phyloP scores from a whole-genome alignment of 2,888 invertebrate genomes.

The Diarsia rubi region DNA sequence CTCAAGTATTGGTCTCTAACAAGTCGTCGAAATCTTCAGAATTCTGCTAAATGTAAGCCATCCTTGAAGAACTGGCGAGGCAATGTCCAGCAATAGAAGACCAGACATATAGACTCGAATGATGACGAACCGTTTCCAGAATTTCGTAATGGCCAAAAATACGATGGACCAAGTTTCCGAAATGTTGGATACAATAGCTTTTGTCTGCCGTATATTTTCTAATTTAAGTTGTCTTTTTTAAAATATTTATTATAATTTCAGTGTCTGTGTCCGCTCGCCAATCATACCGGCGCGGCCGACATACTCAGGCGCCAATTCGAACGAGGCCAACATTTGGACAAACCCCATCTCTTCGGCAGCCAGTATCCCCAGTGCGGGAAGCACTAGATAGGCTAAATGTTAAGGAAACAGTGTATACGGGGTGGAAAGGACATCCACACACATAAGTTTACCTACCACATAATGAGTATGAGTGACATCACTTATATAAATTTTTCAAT shows the following conservation, averaged over 20 bases:
- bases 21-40: background rate
- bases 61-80: background rate
- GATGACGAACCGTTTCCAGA: background rate
- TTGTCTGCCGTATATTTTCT: background rate
- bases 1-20: background rate
- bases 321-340: constrained; percentile 92
- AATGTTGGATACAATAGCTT: background rate
- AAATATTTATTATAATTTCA: constrained; percentile 72
- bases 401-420: background rate
- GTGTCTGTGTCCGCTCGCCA: constrained; percentile 95
- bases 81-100: background rate
- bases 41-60: background rate
- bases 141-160: background rate
- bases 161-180: background rate
- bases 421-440: background rate
- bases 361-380: constrained; percentile 78
- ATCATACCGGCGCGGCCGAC: constrained; percentile 95
- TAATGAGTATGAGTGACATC: too few species aligned
- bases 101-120: background rate
- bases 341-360: constrained; percentile 90
- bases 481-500: too few species aligned
- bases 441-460: background rate
- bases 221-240: background rate
- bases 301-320: constrained; percentile 88
- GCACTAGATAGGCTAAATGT: constrained; percentile 38